Conservation (phyloP, 2,113 vertebrate species). For the Datnioides undecimradiatus region DNA sequence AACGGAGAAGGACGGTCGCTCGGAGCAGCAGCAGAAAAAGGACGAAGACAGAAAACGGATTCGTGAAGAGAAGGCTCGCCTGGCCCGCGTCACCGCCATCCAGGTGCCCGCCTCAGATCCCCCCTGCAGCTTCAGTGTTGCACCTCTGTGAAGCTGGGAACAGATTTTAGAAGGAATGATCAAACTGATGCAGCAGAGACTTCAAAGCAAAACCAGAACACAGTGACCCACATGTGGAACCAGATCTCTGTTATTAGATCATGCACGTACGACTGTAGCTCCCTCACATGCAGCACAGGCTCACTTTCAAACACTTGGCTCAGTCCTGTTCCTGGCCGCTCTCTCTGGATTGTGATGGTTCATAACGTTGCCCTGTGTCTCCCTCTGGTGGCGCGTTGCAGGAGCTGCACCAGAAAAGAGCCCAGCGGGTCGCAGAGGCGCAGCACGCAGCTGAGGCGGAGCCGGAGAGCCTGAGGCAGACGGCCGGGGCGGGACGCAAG, state of each 20-base stretch:
- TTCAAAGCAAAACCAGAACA: too few relatives aligned
- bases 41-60: slow-evolving; percentile 87
- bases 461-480: slow-evolving; percentile 60
- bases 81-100: slow-evolving; percentile 88
- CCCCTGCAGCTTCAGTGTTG: not conserved
- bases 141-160: not conserved
- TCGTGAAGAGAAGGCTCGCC: slow-evolving; percentile 91
- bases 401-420: slow-evolving; percentile 93
- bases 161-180: not conserved
- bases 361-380: not conserved
- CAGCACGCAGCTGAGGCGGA: slow-evolving; percentile 77
- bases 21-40: slow-evolving; percentile 79
- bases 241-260: not conserved
- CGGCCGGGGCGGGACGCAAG: slow-evolving; percentile 71
- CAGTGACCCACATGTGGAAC: not conserved
- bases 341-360: not conserved
- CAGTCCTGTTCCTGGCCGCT: not conserved
- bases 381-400: slow-evolving; percentile 63
- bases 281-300: not conserved
- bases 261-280: not conserved
- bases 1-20: slow-evolving; percentile 71
- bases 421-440: slow-evolving; percentile 75
- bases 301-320: not conserved
- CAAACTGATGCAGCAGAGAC: not conserved
- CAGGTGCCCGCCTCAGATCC: slow-evolving; percentile 77